phyloP scores from a whole-genome alignment of 1,140 invertebrate species.

The Drosophila albomicans region DNA sequence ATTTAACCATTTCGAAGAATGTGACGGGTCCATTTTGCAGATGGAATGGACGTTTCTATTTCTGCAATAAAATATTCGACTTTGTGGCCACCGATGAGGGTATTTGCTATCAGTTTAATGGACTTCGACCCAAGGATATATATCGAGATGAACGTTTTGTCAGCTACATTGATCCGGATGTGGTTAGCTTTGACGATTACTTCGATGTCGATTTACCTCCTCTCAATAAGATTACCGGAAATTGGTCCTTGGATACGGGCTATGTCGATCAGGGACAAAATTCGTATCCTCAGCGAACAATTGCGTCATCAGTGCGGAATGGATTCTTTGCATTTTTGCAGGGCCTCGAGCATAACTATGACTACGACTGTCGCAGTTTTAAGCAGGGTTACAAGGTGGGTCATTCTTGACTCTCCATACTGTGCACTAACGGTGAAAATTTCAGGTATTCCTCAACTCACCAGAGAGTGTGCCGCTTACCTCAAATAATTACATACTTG shows the following conservation, averaged over 20 bases:
- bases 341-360: slow-evolving; percentile 84
- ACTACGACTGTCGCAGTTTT: slow-evolving; percentile 85
- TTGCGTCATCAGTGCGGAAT: slow-evolving; percentile 84
- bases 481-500: slow-evolving; percentile 87
- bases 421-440: background rate
- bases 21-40: slow-evolving; percentile 81
- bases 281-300: slow-evolving; percentile 85
- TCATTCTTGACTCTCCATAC: background rate
- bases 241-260: slow-evolving; percentile 85
- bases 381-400: slow-evolving; percentile 86
- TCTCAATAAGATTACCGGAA: slow-evolving; percentile 64
- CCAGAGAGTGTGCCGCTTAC: slow-evolving; percentile 87
- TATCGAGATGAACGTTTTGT: slow-evolving; percentile 73
- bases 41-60: slow-evolving; percentile 86
- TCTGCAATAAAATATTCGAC: slow-evolving; percentile 74
- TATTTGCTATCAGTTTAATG: slow-evolving; percentile 90
- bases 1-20: slow-evolving; percentile 73
- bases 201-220: slow-evolving; percentile 47
- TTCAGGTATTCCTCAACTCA: slow-evolving; percentile 80
- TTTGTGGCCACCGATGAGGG: slow-evolving; percentile 89
- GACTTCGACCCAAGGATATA: slow-evolving; percentile 86
- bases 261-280: slow-evolving; percentile 82
- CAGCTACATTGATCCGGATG: slow-evolving; percentile 64
- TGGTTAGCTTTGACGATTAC: slow-evolving; percentile 73
- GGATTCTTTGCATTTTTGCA: slow-evolving; percentile 85